Base-by-base conservation (phyloP, 2,888 invertebrate species). In the Lepidochitona cinerea region DNA sequence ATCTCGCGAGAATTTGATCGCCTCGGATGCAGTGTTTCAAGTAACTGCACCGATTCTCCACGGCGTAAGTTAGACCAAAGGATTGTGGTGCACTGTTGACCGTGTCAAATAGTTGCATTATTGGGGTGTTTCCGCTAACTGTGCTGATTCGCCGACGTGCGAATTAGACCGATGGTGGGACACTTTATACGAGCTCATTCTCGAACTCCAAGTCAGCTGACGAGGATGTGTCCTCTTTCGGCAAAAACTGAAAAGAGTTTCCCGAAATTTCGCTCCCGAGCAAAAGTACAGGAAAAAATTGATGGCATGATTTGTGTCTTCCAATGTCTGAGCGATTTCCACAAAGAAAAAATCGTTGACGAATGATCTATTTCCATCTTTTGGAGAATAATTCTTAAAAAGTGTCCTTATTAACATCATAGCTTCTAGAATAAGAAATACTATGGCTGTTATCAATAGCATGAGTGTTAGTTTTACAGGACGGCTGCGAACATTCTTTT, bases 261-360 rank as follows among this genome's bases (percentile, higher is more conserved):
- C 59, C 12, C 59, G 23, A 29, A 59, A 59, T 9, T 59, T 59
- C 26, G 59, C 32, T 23, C 59, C 59, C 14, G 59, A 23, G 26
- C 23, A 59, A 59, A 59, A 59, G 26, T 59, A 59, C 7, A 59
- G 59, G 32, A 59, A 59, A 29, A 59, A 59, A 32, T 59, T 59
- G 2, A 59, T 32, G 29, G 59, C 59, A 9, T 59, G 59, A 29
- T 59, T 59, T 18, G 59, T 29, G 26, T 59, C 59, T 32, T 59
- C 59, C 32, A 59, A 26, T 18, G 59, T 59, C 26, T 59, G 59
- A 4, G 59, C 59, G 29, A 59, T 29, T 9, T 59, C 59, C 26
- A 59, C 59, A 26, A 59, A 59, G 26, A 59, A 59, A 32, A 29
- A 59, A 26, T 59, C 59, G 12, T 59, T 32, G 23, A 59, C 59